These are phyloP conservation scores for Microhierax caerulescens DNA, from an alignment of 2,797 vertebrate species.

Conservation along the genomic window DNA sequence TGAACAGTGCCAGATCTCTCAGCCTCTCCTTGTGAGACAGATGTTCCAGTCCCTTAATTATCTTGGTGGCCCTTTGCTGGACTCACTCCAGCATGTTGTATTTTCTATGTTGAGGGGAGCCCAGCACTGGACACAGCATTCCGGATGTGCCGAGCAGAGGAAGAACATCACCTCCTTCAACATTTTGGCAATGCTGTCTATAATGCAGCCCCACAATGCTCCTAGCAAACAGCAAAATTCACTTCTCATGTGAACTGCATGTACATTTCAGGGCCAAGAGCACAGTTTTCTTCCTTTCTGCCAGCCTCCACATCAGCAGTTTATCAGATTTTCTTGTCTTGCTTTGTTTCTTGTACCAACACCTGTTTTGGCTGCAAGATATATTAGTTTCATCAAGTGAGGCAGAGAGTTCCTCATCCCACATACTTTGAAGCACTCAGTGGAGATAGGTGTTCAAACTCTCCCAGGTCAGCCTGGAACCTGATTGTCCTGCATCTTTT, in stretches of 20 bases:
- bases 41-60: not conserved
- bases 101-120: not conserved
- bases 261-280: not conserved
- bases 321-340: not conserved
- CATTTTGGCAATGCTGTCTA: rapidly evolving
- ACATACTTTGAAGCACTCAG: not conserved
- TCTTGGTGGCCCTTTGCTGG: not conserved
- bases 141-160: not conserved
- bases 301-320: not conserved
- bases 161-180: not conserved
- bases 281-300: not conserved
- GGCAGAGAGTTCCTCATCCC: not conserved
- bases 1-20: not conserved
- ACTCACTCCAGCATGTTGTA: not conserved
- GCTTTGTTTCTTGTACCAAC: not conserved
- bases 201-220: not conserved
- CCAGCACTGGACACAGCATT: not conserved
- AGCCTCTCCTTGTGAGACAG: not conserved
- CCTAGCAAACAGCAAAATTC: not conserved
- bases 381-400: not conserved
- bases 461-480: not conserved
- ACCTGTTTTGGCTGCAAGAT: not conserved
- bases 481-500: not conserved
- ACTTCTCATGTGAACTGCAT: not conserved
- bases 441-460: not conserved